Base-by-base conservation (phyloP, 2,797 vertebrate species). In the Malacoctenus gilli region DNA sequence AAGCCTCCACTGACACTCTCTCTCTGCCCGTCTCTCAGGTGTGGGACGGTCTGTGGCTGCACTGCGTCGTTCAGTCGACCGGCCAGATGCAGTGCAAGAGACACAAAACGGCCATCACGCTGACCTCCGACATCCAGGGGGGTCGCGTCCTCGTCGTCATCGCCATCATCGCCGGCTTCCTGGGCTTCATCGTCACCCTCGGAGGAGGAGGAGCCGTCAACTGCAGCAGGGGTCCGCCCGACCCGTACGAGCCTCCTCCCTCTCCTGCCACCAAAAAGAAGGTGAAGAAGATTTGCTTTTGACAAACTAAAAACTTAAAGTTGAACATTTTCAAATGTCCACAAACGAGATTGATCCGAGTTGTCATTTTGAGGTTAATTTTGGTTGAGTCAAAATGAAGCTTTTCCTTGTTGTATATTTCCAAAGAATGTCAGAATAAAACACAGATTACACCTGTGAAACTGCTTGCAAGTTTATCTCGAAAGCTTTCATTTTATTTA, bases 21-120 rank as follows among this genome's bases (percentile, higher is more conserved):
- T 1, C 12, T 10, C 6, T 39, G 30, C 41, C 13, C 61, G 2
- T 56, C 25, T 36, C 3, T 41, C 4, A 84, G 70, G 53, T 84
- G 15, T 83, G 76, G 80, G 83, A 78, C 8, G 79, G 72, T 34
- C 72, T 85, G 61, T 85, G 83, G 83, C 12, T 80, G 23, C 72
- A 76, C 46, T 85, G 78, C 13, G 12, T 81, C 8, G 0, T 66
- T 8, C 83, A 83, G 66, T 42, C 70, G 14, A 85, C 83, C 2
- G 80, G 80, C 4, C 83, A 82, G 57, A 77, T 78, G 63, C 78
- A 83, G 76, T 83, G 80, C 44, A 85, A 77, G 62, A 78, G 15
- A 42, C 73, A 85, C 28, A 56, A 39, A 1, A 22, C 32, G 0
- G 21, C 44, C 35, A 34, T 9, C 42, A 69, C 52, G 13, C 6